A percentile compares a stretch with the other conserved stretches of the same genome.
Conservation (phyloP, 2,113 vertebrate genomes). For the Vombatus ursinus region DNA sequence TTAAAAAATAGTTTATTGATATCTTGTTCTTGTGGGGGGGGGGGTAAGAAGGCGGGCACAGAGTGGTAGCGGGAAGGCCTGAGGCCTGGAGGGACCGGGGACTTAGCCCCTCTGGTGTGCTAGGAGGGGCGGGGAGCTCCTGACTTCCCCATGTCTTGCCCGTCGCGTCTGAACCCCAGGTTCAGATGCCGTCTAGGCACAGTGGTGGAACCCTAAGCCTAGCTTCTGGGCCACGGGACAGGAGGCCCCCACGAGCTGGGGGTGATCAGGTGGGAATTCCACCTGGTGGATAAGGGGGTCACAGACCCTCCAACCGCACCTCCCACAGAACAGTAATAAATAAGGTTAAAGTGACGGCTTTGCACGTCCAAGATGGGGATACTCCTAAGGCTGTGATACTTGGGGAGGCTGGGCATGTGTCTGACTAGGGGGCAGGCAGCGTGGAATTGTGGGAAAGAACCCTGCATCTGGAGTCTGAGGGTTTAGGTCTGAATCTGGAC, state of each 20-base stretch:
- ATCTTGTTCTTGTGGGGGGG: conserved; percentile 60
- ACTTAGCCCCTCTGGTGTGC: neutral
- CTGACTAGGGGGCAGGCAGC: neutral
- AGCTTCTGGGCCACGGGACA: neutral
- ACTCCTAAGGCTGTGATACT: neutral
- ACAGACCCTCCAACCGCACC: conserved; percentile 44
- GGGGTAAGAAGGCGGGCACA: conserved; percentile 6
- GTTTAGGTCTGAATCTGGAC: neutral
- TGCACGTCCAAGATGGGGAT: neutral
- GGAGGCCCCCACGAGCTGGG: conserved; percentile 44
- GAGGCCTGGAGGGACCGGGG: neutral
- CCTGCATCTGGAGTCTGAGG: neutral
- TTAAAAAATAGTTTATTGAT: conserved; percentile 80
- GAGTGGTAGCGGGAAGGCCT: conserved; percentile 23
- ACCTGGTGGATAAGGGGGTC: conserved; percentile 18
- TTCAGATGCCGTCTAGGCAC: neutral
- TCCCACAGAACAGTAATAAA: conserved; percentile 54
- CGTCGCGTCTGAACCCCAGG: neutral
- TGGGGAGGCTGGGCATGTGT: neutral
- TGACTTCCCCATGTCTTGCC: too few species aligned
- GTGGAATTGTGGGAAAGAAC: neutral
- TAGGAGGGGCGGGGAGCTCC: neutral
- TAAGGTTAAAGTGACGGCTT: conserved; percentile 71
- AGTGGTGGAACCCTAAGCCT: neutral
- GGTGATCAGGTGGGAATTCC: conserved; percentile 66